Evolutionary conservation across 2,113 vertebrate species (phyloP).

Genomic region (Physeter macrocephalus): DNA sequence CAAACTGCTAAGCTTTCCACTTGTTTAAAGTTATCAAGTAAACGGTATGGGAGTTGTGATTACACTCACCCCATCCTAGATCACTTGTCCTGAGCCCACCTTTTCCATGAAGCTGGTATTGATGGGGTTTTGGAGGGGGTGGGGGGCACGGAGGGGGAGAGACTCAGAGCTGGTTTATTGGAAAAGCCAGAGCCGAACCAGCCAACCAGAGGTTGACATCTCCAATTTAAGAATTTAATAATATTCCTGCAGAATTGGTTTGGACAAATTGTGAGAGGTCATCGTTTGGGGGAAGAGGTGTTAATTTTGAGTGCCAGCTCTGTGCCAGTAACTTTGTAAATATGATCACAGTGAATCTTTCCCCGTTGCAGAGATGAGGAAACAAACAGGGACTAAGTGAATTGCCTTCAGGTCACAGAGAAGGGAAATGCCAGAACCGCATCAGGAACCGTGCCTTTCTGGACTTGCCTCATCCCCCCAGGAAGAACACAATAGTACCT

Average conservation of each 20-base stretch:
- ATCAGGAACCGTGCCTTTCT: background rate
- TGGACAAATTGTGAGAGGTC: background rate
- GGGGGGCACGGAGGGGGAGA: fast-evolving
- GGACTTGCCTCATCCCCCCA: background rate
- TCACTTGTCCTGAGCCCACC: background rate
- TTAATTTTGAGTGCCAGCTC: background rate
- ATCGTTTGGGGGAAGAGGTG: background rate
- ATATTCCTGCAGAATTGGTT: background rate
- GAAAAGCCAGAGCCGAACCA: background rate
- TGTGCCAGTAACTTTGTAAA: background rate
- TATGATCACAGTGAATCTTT: background rate
- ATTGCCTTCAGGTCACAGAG: background rate
- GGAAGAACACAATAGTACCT: background rate
- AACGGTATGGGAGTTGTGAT: background rate
- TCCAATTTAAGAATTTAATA: background rate
- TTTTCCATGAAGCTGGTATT: background rate
- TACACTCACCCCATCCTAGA: background rate
- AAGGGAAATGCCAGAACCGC: background rate
- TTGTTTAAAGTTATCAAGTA: background rate
- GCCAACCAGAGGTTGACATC: background rate
- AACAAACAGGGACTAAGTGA: background rate
- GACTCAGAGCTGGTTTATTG: background rate
- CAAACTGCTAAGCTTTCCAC: background rate
- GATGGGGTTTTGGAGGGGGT: fast-evolving
- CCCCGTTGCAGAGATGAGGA: background rate